Percentiles rank a stretch among this genome's conserved stretches.
These are phyloP conservation scores for Melipona bicolor DNA, from an alignment of 2,888 invertebrate species.

Conservation along the genomic window DNA sequence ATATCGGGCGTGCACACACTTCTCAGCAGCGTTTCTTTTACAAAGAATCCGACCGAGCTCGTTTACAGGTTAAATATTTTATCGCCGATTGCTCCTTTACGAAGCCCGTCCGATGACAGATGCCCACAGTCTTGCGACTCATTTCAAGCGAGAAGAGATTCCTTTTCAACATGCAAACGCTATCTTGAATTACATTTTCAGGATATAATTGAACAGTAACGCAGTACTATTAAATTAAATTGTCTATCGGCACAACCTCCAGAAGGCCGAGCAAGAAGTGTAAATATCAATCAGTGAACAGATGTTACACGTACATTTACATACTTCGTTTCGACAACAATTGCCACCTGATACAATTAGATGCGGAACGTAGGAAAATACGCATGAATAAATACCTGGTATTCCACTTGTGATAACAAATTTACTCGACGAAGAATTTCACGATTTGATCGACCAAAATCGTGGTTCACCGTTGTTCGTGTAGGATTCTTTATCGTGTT, in stretches of 20 bases:
- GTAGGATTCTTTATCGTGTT: background rate
- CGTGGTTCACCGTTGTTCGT: background rate
- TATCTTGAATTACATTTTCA: background rate
- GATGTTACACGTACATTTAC: constrained; percentile 48
- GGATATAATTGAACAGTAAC: background rate
- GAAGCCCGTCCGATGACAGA: constrained; percentile 20
- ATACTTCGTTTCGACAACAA: constrained; percentile 9
- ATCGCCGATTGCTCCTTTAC: constrained; percentile 4
- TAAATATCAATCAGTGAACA: constrained; percentile 53
- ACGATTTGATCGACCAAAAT: background rate
- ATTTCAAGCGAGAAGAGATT: constrained; percentile 48
- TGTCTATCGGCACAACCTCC: constrained; percentile 36
- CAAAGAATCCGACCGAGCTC: constrained; percentile 9
- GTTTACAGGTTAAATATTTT: constrained; percentile 31
- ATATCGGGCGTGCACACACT: background rate
- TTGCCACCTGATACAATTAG: background rate
- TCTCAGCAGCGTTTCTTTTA: constrained; percentile 8
- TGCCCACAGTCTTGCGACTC: background rate
- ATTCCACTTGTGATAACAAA: constrained; percentile 43
- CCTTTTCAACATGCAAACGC: background rate
- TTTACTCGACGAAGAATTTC: constrained; percentile 32
- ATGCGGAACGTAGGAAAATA: constrained; percentile 11
- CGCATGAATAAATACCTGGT: constrained; percentile 57
- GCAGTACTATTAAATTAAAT: constrained; percentile 11
- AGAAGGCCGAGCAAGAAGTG: constrained; percentile 44